phyloP scores from a whole-genome alignment of 1,140 invertebrate species.

The Whitmania pigra region DNA sequence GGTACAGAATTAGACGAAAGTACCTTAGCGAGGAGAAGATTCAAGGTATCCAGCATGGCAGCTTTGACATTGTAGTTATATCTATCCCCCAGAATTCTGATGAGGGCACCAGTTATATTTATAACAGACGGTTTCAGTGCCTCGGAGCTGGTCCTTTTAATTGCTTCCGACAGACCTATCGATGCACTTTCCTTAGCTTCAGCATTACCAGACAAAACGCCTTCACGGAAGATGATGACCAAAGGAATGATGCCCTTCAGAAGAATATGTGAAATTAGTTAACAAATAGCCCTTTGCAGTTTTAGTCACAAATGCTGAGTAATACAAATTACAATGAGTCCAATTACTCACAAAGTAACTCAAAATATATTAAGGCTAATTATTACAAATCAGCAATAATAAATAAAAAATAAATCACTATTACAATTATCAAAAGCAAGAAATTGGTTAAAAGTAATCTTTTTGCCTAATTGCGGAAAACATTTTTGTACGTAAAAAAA shows the following conservation, averaged over 20 bases:
- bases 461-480: too few species aligned
- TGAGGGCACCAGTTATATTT: constrained; percentile 89
- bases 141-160: constrained; percentile 56
- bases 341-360: too few species aligned
- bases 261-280: background rate
- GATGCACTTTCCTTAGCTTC: constrained; percentile 90
- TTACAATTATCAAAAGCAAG: too few species aligned
- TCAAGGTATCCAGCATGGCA: constrained; percentile 84
- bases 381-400: too few species aligned
- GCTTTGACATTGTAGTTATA: constrained; percentile 86
- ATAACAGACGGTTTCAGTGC: constrained; percentile 87
- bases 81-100: constrained; percentile 88
- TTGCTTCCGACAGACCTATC: constrained; percentile 82
- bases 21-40: constrained; percentile 61
- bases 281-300: too few species aligned
- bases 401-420: too few species aligned
- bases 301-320: too few species aligned
- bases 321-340: too few species aligned
- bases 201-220: constrained; percentile 79
- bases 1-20: background rate
- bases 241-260: constrained; percentile 73
- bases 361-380: too few species aligned
- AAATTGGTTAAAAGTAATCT: too few species aligned
- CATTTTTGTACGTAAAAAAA: background rate
- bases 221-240: constrained; percentile 84